phyloP scores from a whole-genome alignment of 2,888 invertebrate species.

The Gonocerus acuteangulatus region DNA sequence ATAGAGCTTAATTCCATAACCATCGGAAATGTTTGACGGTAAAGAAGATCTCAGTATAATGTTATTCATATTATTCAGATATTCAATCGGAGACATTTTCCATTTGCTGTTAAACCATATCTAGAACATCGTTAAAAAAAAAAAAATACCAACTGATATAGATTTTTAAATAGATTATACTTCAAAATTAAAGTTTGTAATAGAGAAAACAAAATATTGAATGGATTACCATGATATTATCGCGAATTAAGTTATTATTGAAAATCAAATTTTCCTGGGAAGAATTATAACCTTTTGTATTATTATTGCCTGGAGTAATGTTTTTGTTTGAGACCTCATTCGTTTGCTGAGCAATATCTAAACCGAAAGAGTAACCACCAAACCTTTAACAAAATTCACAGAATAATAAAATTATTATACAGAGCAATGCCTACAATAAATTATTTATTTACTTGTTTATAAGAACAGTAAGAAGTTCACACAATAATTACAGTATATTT shows the following conservation, averaged over 20 bases:
- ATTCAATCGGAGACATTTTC: conserved; percentile 67
- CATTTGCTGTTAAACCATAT: conserved; percentile 89
- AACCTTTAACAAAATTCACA: neutral
- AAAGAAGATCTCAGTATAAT: conserved; percentile 51
- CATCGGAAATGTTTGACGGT: conserved; percentile 40
- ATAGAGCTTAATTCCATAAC: conserved; percentile 32
- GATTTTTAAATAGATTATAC: neutral
- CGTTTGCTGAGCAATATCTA: conserved; percentile 19
- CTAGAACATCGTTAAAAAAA: conserved; percentile 8
- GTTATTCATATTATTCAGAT: conserved; percentile 61
- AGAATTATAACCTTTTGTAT: no score
- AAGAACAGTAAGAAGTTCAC: no score
- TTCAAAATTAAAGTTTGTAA: no score
- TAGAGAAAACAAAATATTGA: neutral
- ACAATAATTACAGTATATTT: no score
- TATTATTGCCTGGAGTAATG: no score
- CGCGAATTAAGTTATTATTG: neutral
- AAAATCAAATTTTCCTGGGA: no score
- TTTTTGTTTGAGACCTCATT: no score
- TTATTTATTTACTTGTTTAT: no score
- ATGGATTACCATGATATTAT: conserved; percentile 25
- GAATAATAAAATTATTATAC: no score
- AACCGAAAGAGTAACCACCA: conserved; percentile 30
- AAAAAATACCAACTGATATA: neutral
- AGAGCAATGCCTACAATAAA: no score